Base-by-base conservation (phyloP, 2,113 vertebrate species). In the Emydura subglobosa region DNA sequence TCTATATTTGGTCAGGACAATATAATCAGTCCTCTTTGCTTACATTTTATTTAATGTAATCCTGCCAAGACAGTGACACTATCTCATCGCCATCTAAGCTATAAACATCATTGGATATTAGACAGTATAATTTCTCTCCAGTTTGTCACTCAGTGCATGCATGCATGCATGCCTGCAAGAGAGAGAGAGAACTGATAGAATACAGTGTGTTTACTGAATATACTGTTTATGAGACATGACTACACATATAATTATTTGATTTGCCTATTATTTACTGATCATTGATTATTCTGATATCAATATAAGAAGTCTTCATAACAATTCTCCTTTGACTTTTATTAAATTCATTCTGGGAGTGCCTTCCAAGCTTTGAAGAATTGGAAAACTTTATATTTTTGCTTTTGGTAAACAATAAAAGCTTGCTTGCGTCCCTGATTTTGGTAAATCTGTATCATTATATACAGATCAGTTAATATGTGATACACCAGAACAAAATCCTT, bases 281-380 rank as follows among this genome's bases (percentile, higher is more conserved):
- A 78, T 14, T 47, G 42, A 14, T 47, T 78, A 78, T 10, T 78
- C 39, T 47, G 22, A 78, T 47, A 13, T 76, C 22, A 76, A 76
- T 27, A 24, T 12, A 76, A 76, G 13, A 76, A 27, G 21, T 44
- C 21, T 42, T 42, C 10, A 44, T 42, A 76, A 89, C 88, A 81
- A 7, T n/a, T 59, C 10, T 65, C 51, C 61, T 79, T 19, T 93
- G n/a, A 65, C 34, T 95, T 96, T 82, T 81, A 79, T 91, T 89
- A 86, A 79, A 79, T 80, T 65, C 50, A 81, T 8, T 8, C 7
- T 78, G 24, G 86, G 65, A 21, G 68, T 81, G 24, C 6, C 89
- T 86, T 76, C 78, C 3, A 61, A 53, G 79, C 12, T 68, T 83
- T 27, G 24, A 88, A 81, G 61, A 90, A 92, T 88, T 84, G 27